Evolutionary conservation across 1,140 invertebrate genomes (phyloP).

Genomic region (Drosophila pectinifera): DNA sequence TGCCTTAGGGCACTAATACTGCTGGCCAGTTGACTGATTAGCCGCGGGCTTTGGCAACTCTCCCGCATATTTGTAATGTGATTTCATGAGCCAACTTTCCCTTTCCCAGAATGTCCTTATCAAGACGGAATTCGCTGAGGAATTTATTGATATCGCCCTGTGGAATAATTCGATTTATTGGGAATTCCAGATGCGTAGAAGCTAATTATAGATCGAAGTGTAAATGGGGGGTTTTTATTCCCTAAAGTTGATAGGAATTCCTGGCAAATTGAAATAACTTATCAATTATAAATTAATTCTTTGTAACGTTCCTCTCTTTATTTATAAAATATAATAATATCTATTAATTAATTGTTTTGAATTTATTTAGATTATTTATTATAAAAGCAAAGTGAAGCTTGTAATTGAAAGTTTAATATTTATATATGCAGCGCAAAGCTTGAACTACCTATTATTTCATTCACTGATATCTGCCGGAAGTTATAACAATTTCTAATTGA

Average conservation of each 20-base stretch:
- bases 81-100: conserved; percentile 47
- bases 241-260: neutral
- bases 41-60: conserved; percentile 4
- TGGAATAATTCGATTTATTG: conserved; percentile 20
- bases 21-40: conserved; percentile 58
- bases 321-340: too few species aligned
- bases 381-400: too few species aligned
- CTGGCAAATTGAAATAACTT: too few species aligned
- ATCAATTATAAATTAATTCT: too few species aligned
- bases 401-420: too few species aligned
- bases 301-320: too few species aligned
- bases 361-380: too few species aligned
- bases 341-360: too few species aligned
- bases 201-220: conserved; percentile 15
- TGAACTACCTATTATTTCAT: neutral
- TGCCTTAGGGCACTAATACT: conserved; percentile 11
- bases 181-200: conserved; percentile 25
- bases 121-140: conserved; percentile 18
- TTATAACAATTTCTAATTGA: neutral
- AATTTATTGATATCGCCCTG: conserved; percentile 17
- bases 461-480: too few species aligned
- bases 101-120: conserved; percentile 25
- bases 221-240: neutral
- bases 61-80: conserved; percentile 54
- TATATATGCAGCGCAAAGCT: too few species aligned